Percentiles rank a stretch among this genome's conserved stretches.
phyloP scores from a whole-genome alignment of 2,888 invertebrate genomes.

The Latrodectus hesperus region DNA sequence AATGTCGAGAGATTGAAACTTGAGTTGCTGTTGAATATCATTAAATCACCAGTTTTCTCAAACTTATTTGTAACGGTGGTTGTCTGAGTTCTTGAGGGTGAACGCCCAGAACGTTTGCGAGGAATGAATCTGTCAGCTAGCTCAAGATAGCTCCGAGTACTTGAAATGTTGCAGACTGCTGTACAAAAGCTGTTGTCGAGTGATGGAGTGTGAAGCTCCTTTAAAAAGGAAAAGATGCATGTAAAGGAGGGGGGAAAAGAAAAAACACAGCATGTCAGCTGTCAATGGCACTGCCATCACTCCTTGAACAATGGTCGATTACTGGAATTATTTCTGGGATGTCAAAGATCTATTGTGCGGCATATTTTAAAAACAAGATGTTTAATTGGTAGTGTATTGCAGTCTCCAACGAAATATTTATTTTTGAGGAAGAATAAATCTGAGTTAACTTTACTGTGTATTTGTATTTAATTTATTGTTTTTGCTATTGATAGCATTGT shows the following conservation, averaged over 20 bases:
- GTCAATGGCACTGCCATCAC: not conserved
- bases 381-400: no score
- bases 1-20: not conserved
- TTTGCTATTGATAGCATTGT: no score
- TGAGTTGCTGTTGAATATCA: no score
- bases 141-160: constrained; percentile 38
- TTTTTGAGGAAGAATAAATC: no score
- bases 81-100: constrained; percentile 30
- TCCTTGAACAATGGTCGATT: constrained; percentile 2
- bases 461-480: no score
- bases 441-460: no score
- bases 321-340: not conserved
- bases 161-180: constrained; percentile 7
- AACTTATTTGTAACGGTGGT: constrained; percentile 45
- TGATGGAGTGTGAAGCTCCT: not conserved
- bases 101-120: constrained; percentile 46
- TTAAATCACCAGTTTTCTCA: not conserved
- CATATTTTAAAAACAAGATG: not conserved
- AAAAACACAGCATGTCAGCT: not conserved
- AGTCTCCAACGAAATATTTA: no score
- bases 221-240: no score
- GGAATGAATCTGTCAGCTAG: constrained; percentile 32
- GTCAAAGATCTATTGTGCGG: not conserved
- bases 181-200: constrained; percentile 20
- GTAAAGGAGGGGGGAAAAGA: not conserved